These are phyloP conservation scores for Tauraco hartlaubi DNA, from an alignment of 2,797 vertebrate genomes.

Conservation along the genomic window DNA sequence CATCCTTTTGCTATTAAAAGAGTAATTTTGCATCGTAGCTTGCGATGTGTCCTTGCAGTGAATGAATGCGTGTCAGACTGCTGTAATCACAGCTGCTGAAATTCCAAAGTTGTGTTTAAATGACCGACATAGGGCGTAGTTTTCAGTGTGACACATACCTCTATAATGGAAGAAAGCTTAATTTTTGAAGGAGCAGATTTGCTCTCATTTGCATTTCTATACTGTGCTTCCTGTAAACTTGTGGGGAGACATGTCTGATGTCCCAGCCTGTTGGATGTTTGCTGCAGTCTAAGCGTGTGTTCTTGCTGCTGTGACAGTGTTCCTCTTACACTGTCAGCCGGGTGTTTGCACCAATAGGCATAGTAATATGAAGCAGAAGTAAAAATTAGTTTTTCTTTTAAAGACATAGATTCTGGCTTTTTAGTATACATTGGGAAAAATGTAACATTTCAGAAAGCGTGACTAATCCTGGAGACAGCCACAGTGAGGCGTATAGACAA, in stretches of 20 bases:
- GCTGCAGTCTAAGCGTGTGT: background rate
- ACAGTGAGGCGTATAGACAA: background rate
- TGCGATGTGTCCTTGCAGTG: background rate
- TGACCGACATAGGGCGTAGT: background rate
- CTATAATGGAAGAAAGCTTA: background rate
- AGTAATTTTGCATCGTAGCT: background rate
- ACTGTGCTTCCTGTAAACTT: background rate
- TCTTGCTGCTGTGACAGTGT: background rate
- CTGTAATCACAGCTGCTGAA: background rate
- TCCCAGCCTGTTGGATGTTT: background rate
- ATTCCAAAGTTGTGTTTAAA: background rate
- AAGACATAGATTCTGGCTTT: background rate
- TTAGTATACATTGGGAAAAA: background rate
- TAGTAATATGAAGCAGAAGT: background rate
- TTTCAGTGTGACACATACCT: background rate
- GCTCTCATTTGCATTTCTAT: background rate
- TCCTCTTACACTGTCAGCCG: background rate
- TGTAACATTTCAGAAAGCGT: background rate
- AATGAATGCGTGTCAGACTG: background rate
- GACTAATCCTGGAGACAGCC: background rate
- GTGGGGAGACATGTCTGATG: background rate
- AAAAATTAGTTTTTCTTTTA: background rate
- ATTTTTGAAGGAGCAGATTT: background rate
- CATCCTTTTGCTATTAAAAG: background rate
- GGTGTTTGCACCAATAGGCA: background rate